Evolutionary conservation across 2,888 invertebrate genomes (phyloP).

Genomic region (Thymelicus sylvestris): DNA sequence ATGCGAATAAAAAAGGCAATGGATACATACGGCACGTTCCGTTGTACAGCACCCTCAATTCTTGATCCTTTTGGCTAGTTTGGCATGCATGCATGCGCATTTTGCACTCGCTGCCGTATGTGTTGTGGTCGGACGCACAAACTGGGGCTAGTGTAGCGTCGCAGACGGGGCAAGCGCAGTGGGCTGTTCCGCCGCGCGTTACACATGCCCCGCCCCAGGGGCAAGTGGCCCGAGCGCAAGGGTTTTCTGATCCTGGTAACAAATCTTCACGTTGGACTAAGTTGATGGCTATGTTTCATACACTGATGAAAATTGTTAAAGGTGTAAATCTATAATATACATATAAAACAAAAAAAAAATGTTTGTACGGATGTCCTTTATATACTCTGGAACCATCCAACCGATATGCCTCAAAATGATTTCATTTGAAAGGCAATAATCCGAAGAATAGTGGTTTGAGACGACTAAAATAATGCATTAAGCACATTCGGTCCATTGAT

Average conservation of each 20-base stretch:
- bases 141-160: conserved; percentile 90
- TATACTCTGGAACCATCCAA: too few relatives aligned
- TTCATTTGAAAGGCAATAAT: too few relatives aligned
- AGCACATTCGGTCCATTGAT: too few relatives aligned
- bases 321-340: too few relatives aligned
- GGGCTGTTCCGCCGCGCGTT: conserved; percentile 86
- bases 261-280: background rate
- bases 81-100: conserved; percentile 93
- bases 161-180: conserved; percentile 90
- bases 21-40: conserved; percentile 77
- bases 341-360: too few relatives aligned
- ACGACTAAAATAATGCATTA: too few relatives aligned
- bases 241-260: conserved; percentile 81
- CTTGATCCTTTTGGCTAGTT: conserved; percentile 86
- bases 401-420: too few relatives aligned
- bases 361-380: too few relatives aligned
- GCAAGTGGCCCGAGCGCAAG: conserved; percentile 85
- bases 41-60: conserved; percentile 86
- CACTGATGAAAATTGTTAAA: too few relatives aligned
- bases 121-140: conserved; percentile 91
- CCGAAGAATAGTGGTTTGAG: too few relatives aligned
- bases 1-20: background rate
- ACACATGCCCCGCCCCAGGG: conserved; percentile 88
- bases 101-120: conserved; percentile 93
- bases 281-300: too few relatives aligned